Evolutionary conservation across 2,113 vertebrate genomes (phyloP).

Genomic region (Petromus typicus): DNA sequence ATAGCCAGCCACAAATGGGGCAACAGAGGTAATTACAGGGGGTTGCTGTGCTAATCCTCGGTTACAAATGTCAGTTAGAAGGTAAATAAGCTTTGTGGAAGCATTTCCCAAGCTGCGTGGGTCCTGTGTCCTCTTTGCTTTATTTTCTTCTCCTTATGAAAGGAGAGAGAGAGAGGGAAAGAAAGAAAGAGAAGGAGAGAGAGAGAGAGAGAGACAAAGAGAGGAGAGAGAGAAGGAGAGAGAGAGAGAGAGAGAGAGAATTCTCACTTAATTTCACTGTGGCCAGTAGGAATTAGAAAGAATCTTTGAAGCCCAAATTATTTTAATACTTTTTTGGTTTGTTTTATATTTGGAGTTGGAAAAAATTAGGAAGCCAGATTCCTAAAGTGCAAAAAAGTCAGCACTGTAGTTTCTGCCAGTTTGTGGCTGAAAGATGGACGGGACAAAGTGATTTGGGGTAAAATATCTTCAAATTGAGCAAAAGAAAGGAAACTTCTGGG

Average conservation of each 20-base stretch:
- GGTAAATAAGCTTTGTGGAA: slow-evolving; percentile 83
- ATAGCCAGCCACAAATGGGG: slow-evolving; percentile 88
- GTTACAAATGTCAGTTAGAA: slow-evolving; percentile 88
- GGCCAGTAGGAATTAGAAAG: slow-evolving; percentile 74
- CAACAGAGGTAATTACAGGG: slow-evolving; percentile 88
- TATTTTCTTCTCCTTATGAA: slow-evolving; percentile 66
- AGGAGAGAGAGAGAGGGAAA: not conserved
- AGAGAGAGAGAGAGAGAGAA: not conserved
- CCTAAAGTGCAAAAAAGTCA: slow-evolving; percentile 50
- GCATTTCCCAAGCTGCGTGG: slow-evolving; percentile 83
- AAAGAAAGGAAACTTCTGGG: slow-evolving; percentile 25
- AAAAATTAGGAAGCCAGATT: slow-evolving; percentile 61
- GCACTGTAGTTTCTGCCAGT: not conserved
- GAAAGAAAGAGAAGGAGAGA: not conserved
- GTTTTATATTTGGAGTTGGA: slow-evolving; percentile 75
- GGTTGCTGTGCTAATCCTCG: slow-evolving; percentile 84
- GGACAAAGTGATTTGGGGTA: slow-evolving; percentile 17
- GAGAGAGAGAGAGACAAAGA: not conserved
- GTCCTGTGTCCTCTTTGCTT: slow-evolving; percentile 76
- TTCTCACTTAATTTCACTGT: slow-evolving; percentile 80
- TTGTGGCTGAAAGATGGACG: slow-evolving; percentile 48
- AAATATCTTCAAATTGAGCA: slow-evolving; percentile 32
- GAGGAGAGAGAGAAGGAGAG: not conserved
- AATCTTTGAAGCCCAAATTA: slow-evolving; percentile 79
- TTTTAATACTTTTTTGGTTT: slow-evolving; percentile 74